Evolutionary conservation across 2,113 vertebrate species (phyloP).

Genomic region (Himantopus leucocephalus): DNA sequence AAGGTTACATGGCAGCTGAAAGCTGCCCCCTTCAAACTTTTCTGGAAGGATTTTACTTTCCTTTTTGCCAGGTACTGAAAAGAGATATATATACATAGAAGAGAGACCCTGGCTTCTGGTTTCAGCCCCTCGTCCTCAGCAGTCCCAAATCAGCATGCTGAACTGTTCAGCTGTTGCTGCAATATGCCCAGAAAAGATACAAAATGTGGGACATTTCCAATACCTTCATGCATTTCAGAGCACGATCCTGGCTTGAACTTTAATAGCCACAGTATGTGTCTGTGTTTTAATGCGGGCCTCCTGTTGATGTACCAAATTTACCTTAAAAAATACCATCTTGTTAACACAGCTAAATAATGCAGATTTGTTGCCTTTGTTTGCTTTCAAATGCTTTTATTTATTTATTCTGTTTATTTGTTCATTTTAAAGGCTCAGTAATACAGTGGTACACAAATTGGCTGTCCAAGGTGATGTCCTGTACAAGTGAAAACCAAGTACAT

Average conservation of each 20-base stretch:
- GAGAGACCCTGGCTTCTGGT: neutral
- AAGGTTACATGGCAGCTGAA: neutral
- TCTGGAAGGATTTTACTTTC: neutral
- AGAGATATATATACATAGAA: neutral
- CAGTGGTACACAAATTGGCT: neutral
- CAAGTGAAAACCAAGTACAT: neutral
- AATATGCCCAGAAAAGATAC: constrained; percentile 10
- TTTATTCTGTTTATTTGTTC: neutral
- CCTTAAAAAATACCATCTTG: neutral
- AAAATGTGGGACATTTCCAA: neutral
- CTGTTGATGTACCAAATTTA: neutral
- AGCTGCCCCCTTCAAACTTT: neutral
- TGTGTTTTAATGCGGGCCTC: neutral
- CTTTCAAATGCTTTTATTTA: neutral
- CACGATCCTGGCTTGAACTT: neutral
- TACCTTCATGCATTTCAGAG: neutral
- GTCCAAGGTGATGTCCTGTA: neutral
- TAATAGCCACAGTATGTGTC: neutral
- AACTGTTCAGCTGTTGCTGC: constrained; percentile 29
- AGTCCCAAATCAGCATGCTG: constrained; percentile 22
- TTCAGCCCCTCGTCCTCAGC: neutral
- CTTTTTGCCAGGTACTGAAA: neutral
- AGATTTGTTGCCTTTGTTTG: neutral
- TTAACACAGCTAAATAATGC: neutral
- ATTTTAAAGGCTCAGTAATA: neutral